Evolutionary conservation across 2,113 vertebrate genomes (phyloP), one percentile per base, ranked within the genome.

Genomic region (Pseudolaguvia tuberculata): DNA sequence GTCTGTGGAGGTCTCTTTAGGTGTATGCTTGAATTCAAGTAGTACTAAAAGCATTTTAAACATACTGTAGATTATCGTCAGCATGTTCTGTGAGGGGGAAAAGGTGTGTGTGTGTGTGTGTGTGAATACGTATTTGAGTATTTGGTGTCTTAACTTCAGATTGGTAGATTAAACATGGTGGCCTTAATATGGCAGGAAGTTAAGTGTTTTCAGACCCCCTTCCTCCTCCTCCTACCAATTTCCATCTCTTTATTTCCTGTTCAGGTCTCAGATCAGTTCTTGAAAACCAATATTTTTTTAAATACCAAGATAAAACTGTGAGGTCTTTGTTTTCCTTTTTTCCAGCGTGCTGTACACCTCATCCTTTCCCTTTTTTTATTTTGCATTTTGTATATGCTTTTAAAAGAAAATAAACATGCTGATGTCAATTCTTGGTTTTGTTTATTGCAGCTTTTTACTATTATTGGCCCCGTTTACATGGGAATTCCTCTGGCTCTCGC

Each of bases 161-260:
- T 78, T 72, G 84, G 87, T 87, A 86, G 85, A 70, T 47, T 76
- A 83, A 83, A 85, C 45, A 85, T 86, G 85, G 88, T 88, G 90
- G 88, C 89, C 89, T 92, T 91, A 88, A 80, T 88, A 82, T 82
- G 84, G 82, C 85, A 88, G 79, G 76, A 87, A 62, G 75, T 82
- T 65, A 21, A 18, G 84, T 79, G 42, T 57, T 57, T 70, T 75
- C 79, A 84, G 69, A 71, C 52, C 79, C 51, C 70, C 73, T 73
- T 83, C 71, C 80, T 50, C 14, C 29, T 31, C 52, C n/a, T 25
- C 45, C 42, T 58, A 9, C 13, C 82, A 70, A 55, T 48, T 11
- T 51, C 53, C 18, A 29, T 27, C 6, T 73, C 6, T n/a, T 77
- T 70, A 35, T 56, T 31, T 18, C 42, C 27, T 52, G 45, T 52